A percentile compares a stretch with the other conserved stretches of the same genome.
Conservation (phyloP, 1,140 invertebrate species). For the Zaprionus tsacasi region DNA sequence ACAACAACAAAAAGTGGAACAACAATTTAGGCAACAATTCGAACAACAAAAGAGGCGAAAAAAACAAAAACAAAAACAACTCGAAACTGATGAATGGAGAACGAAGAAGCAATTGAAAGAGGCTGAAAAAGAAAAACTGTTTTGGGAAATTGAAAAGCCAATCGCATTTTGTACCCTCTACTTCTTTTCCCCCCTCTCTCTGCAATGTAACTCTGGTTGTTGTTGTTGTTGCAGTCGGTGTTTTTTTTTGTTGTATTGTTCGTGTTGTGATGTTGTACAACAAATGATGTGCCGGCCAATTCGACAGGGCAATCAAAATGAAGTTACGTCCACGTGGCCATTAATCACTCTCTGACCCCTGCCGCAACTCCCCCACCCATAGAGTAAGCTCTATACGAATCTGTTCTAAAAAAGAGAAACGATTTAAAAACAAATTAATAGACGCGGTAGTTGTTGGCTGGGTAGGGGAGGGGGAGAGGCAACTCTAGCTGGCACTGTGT, state of each 20-base stretch:
- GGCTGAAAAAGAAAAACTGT: slow-evolving; percentile 33
- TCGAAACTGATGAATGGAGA: slow-evolving; percentile 48
- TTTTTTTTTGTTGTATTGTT: slow-evolving; percentile 23
- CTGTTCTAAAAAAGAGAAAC: slow-evolving; percentile 45
- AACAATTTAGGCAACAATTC: neutral
- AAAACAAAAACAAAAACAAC: neutral
- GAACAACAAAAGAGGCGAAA: neutral
- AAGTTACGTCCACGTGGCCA: slow-evolving; percentile 70
- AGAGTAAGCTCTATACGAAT: slow-evolving; percentile 12
- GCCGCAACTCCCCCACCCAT: neutral
- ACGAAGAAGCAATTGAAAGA: neutral
- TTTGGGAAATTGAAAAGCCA: slow-evolving; percentile 74
- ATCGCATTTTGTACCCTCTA: slow-evolving; percentile 52
- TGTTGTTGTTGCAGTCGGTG: slow-evolving; percentile 31
- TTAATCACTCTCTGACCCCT: slow-evolving; percentile 54
- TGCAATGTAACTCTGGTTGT: neutral
- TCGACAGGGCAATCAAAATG: slow-evolving; percentile 77
- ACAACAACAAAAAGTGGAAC: slow-evolving; percentile 3
- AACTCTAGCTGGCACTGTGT: slow-evolving; percentile 8
- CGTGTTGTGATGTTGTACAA: slow-evolving; percentile 22
- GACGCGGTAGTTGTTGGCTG: slow-evolving; percentile 27
- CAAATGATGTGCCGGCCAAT: slow-evolving; percentile 65
- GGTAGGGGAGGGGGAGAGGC: neutral
- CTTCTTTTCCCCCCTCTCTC: neutral
- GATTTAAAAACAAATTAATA: slow-evolving; percentile 79